Conservation (phyloP, 2,797 vertebrate genomes). For the Ctenosaura bakeri region DNA sequence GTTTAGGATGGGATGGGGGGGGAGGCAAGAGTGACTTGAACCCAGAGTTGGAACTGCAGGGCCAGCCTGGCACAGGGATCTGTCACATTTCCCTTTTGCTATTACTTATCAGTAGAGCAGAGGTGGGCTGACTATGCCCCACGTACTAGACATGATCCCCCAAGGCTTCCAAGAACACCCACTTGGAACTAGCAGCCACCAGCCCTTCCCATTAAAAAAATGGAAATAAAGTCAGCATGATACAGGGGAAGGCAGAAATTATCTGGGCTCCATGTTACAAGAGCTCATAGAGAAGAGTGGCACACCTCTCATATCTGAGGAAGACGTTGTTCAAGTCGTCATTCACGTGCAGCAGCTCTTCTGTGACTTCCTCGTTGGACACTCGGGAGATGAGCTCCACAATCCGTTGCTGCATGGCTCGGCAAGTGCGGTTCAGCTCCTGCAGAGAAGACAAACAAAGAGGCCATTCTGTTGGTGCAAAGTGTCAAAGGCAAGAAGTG, state of each 20-base stretch:
- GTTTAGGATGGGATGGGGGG: too few relatives aligned
- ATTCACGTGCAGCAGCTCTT: constrained; percentile 95
- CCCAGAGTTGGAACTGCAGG: too few relatives aligned
- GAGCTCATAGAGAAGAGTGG: neutral
- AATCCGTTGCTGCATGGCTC: constrained; percentile 96
- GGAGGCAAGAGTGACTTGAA: too few relatives aligned
- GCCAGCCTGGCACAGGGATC: too few relatives aligned
- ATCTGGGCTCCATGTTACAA: neutral
- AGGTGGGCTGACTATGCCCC: too few relatives aligned
- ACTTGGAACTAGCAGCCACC: too few relatives aligned
- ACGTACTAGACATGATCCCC: too few relatives aligned
- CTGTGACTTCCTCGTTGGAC: constrained; percentile 94
- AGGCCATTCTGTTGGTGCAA: too few relatives aligned
- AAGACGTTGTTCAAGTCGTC: constrained; percentile 99
- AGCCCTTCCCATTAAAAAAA: too few relatives aligned
- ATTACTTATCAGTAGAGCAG: neutral
- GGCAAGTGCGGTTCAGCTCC: constrained; percentile 96
- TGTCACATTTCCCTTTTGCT: neutral
- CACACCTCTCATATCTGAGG: constrained; percentile 93
- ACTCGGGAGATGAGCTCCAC: constrained; percentile 96
- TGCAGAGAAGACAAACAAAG: constrained; percentile 67
- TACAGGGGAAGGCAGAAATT: neutral
- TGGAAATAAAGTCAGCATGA: too few relatives aligned
- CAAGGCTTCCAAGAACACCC: too few relatives aligned
- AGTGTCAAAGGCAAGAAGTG: neutral